Evolutionary conservation across 2,888 invertebrate genomes (phyloP), one percentile per base, ranked within the genome.

Genomic region (Conistra vaccinii): DNA sequence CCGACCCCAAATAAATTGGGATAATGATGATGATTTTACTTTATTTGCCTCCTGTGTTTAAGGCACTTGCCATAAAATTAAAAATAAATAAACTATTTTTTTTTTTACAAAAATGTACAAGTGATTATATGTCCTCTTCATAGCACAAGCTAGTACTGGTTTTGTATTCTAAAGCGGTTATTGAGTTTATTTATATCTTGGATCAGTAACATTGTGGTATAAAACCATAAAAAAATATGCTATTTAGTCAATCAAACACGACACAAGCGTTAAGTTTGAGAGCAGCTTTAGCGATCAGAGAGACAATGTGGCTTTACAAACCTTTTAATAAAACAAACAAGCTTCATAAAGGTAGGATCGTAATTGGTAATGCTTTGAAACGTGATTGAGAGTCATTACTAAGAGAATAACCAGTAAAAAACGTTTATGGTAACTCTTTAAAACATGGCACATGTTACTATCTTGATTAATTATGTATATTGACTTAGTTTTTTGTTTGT

Each of bases 401-500:
- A 60, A 29, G 23, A 26, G 14, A 58, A 60, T 23, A 35, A 63
- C 29, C n/a, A 1, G 23, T 48, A 80, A 80, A 69, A 58, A 75
- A 53, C 10, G 0, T 65, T 55, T 1, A 48, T 61, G 45, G n/a
- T 4, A 53, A 53, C 39, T 67, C 39, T 76, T 42, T 48, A 17
- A 39, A 58, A 71, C 32, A 39, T 3, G 45, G 26, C 32, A 75
- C 60, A 70, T 32, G 45, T 53, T 53, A 77, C 35, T 45, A 71
- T 60, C 67, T 70, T 63, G 67, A 72, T 82, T 73, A 73, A 77
- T 77, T 77, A 73, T 23, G 39, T 32, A 60, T 69, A 84, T 74
- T 63, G 73, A 58, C 66, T 84, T 62, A 58, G 61, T 84, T 83
- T 84, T 73, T 84, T 80, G 58, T 70, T 81, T 78, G 42, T 9